Evolutionary conservation across 1,140 invertebrate genomes (phyloP).

Genomic region (Adoxophyes honmai): DNA sequence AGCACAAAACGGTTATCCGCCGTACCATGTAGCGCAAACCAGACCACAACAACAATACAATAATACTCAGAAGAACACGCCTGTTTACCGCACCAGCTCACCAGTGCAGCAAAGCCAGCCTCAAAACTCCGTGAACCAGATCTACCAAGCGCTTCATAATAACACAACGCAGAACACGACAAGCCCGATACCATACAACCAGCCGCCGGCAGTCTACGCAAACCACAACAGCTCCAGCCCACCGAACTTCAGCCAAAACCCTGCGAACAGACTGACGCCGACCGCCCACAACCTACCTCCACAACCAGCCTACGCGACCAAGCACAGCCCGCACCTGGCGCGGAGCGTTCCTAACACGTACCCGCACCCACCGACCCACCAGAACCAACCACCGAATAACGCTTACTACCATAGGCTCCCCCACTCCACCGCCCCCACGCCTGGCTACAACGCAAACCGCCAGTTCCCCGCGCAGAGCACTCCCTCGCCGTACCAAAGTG

Average conservation of each 20-base stretch:
- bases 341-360: constrained; percentile 56
- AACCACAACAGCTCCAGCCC: constrained; percentile 54
- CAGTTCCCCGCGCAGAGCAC: constrained; percentile 39
- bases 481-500: constrained; percentile 66
- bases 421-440: constrained; percentile 29
- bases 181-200: constrained; percentile 59
- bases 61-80: constrained; percentile 50
- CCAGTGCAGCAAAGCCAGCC: constrained; percentile 37
- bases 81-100: constrained; percentile 44
- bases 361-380: constrained; percentile 56
- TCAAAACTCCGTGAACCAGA: constrained; percentile 44
- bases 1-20: constrained; percentile 64
- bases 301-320: constrained; percentile 48
- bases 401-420: constrained; percentile 51
- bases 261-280: constrained; percentile 60
- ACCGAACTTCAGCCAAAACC: constrained; percentile 64
- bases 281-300: constrained; percentile 49
- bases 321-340: constrained; percentile 45
- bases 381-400: constrained; percentile 48
- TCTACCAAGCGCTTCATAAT: constrained; percentile 53
- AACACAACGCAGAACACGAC: constrained; percentile 43
- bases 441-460: constrained; percentile 42
- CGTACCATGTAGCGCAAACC: constrained; percentile 60
- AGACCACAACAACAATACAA: constrained; percentile 55
- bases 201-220: constrained; percentile 47